phyloP scores from a whole-genome alignment of 1,140 invertebrate species.

The Drosophila kohkoa region DNA sequence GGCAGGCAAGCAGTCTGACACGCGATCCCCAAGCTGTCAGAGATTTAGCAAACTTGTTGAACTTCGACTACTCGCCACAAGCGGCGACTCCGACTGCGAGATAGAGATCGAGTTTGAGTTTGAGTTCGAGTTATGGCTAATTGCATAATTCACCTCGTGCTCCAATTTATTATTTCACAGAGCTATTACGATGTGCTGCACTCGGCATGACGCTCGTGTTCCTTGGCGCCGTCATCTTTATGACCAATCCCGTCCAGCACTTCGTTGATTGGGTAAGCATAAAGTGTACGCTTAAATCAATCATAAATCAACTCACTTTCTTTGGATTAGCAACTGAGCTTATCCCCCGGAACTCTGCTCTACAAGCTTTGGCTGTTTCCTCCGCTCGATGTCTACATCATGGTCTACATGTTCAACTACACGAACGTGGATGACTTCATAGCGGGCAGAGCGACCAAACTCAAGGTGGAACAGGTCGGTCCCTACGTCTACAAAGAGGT shows the following conservation, averaged over 20 bases:
- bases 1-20: constrained; percentile 56
- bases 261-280: constrained; percentile 86
- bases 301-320: not conserved
- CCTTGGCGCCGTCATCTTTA: constrained; percentile 85
- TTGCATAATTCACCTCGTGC: constrained; percentile 68
- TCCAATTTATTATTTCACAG: constrained; percentile 71
- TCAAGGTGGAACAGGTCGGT: constrained; percentile 91
- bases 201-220: constrained; percentile 82
- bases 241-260: constrained; percentile 86
- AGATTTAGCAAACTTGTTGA: constrained; percentile 67
- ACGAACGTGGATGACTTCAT: constrained; percentile 91
- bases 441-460: constrained; percentile 88
- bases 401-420: constrained; percentile 94
- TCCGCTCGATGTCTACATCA: constrained; percentile 89
- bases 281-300: constrained; percentile 26
- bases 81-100: constrained; percentile 7
- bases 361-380: constrained; percentile 90
- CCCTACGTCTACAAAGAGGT: constrained; percentile 95
- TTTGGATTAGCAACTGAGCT: constrained; percentile 85
- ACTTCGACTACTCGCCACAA: constrained; percentile 60
- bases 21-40: constrained; percentile 64
- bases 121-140: constrained; percentile 15
- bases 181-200: constrained; percentile 71
- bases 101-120: constrained; percentile 3
- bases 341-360: constrained; percentile 86